phyloP scores from a whole-genome alignment of 2,113 vertebrate genomes.

The Caretta caretta region DNA sequence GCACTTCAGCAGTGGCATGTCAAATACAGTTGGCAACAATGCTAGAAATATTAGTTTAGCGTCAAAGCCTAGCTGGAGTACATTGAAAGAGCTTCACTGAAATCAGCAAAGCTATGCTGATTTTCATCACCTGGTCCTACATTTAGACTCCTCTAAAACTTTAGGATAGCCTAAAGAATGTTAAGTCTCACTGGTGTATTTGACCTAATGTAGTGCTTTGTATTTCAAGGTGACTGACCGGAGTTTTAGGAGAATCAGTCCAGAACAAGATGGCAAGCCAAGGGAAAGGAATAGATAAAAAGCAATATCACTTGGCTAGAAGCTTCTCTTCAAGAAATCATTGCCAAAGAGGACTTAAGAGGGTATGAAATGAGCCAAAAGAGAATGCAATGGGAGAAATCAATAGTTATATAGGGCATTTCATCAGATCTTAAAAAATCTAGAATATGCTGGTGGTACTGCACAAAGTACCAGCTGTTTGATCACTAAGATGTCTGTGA shows the following conservation, averaged over 20 bases:
- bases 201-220: background rate
- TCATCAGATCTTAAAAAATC: background rate
- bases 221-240: background rate
- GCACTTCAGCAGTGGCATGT: background rate
- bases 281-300: background rate
- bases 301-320: background rate
- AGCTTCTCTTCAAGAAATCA: background rate
- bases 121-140: background rate
- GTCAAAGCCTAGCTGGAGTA: background rate
- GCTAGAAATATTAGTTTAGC: background rate
- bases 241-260: background rate
- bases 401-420: background rate
- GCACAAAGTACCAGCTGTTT: background rate
- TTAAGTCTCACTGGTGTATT: background rate
- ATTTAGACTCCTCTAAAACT: background rate
- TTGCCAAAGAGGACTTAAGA: background rate
- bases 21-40: background rate
- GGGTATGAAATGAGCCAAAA: background rate
- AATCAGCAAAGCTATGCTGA: background rate
- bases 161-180: background rate
- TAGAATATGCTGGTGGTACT: background rate
- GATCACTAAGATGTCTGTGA: background rate
- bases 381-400: background rate
- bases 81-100: background rate
- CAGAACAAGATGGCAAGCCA: background rate